Evolutionary conservation across 2,888 invertebrate genomes (phyloP).

Genomic region (Hemicrepidius hirtus): DNA sequence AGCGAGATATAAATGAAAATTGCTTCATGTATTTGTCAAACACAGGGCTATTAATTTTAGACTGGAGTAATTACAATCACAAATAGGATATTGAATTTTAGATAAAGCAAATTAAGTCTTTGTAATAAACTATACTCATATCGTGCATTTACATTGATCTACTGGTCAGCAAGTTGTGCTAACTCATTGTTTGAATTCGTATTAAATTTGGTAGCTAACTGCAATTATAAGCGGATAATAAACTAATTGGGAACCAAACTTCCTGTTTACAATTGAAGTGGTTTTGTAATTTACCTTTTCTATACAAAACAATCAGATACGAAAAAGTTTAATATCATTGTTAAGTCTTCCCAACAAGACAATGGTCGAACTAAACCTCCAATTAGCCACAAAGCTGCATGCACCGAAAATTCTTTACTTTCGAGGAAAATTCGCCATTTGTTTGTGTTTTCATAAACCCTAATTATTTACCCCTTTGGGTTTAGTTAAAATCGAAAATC

Average conservation of each 20-base stretch:
- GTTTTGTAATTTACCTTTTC: neutral
- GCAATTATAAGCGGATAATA: conserved; percentile 20
- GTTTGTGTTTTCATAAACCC: too few relatives aligned
- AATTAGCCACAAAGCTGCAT: too few relatives aligned
- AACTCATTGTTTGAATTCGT: conserved; percentile 34
- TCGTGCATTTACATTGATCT: conserved; percentile 32
- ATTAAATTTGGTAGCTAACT: conserved; percentile 20
- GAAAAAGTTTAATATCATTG: too few relatives aligned
- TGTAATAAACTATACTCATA: conserved; percentile 23
- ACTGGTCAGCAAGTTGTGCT: conserved; percentile 29
- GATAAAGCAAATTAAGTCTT: conserved; percentile 31
- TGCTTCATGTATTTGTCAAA: conserved; percentile 9
- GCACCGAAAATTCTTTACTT: too few relatives aligned
- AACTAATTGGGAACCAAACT: conserved; percentile 15
- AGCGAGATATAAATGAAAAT: neutral
- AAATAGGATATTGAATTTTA: conserved; percentile 37
- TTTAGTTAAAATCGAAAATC: too few relatives aligned
- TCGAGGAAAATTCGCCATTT: too few relatives aligned
- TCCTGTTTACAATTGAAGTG: neutral
- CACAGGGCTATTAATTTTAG: conserved; percentile 23
- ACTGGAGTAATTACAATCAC: conserved; percentile 22
- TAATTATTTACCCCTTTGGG: too few relatives aligned
- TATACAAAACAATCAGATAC: too few relatives aligned
- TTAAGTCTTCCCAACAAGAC: too few relatives aligned
- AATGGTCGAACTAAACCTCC: too few relatives aligned